phyloP scores from a whole-genome alignment of 2,888 invertebrate genomes.

The Sesia bembeciformis region DNA sequence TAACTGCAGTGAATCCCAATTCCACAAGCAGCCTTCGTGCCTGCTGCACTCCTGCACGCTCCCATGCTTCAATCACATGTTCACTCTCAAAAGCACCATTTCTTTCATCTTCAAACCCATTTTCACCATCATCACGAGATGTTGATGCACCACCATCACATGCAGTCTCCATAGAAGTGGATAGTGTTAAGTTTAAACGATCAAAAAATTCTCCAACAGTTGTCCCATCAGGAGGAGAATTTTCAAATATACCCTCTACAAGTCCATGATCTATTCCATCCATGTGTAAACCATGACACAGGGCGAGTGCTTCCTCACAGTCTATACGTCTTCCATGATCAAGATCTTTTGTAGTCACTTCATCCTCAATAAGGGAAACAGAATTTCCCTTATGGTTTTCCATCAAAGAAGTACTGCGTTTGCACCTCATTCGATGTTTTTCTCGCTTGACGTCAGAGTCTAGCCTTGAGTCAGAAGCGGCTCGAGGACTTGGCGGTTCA shows the following conservation, averaged over 20 bases:
- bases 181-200: constrained; percentile 43
- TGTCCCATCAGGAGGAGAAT: constrained; percentile 30
- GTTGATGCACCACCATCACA: not conserved
- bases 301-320: constrained; percentile 40
- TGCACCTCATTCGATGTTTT: constrained; percentile 2
- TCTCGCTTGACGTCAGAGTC: constrained; percentile 21
- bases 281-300: constrained; percentile 55
- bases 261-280: constrained; percentile 42
- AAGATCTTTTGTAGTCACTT: constrained; percentile 17
- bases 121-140: constrained; percentile 10
- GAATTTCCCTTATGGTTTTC: not conserved
- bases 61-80: constrained; percentile 45
- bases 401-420: constrained; percentile 5
- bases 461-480: constrained; percentile 45
- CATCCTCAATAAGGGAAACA: not conserved
- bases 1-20: not conserved
- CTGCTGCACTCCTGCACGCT: constrained; percentile 77
- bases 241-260: constrained; percentile 48
- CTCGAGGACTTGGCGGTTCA: constrained; percentile 28
- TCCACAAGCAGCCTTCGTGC: not conserved
- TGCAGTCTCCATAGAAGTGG: constrained; percentile 32
- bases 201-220: constrained; percentile 65
- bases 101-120: constrained; percentile 8
- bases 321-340: constrained; percentile 49
- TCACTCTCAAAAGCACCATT: not conserved